Conservation (phyloP, 1,140 invertebrate genomes). For the Musca vetustissima region DNA sequence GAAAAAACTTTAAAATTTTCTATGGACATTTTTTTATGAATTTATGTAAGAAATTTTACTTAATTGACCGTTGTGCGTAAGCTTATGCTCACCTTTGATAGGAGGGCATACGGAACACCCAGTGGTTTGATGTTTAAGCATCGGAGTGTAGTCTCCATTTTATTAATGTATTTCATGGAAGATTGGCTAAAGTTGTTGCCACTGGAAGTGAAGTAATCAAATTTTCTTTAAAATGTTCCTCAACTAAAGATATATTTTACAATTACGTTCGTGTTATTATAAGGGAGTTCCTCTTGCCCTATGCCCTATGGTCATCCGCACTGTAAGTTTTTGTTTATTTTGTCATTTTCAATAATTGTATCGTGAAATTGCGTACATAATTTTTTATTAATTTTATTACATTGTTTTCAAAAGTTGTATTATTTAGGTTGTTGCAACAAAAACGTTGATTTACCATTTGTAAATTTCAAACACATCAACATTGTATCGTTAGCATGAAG, state of each 20-base stretch:
- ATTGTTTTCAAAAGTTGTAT: neutral
- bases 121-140: neutral
- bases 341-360: neutral
- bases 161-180: neutral
- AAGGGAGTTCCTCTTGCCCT: too few relatives aligned
- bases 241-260: neutral
- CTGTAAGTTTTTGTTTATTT: too few relatives aligned
- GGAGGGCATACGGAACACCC: neutral
- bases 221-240: conserved; percentile 11
- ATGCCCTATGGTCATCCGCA: neutral
- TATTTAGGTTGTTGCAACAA: too few relatives aligned
- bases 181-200: conserved; percentile 1
- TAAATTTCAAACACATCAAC: too few relatives aligned
- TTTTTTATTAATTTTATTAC: conserved; percentile 17
- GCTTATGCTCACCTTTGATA: neutral
- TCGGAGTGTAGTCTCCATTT: neutral
- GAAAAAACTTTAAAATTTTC: neutral
- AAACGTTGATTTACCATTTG: too few relatives aligned
- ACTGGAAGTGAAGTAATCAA: conserved; percentile 15
- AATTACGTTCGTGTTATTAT: neutral
- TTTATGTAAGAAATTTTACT: neutral
- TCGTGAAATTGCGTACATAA: conserved; percentile 9
- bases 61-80: neutral
- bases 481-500: too few relatives aligned
- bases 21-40: neutral